A percentile compares a stretch with the other conserved stretches of the same genome.
phyloP scores from a whole-genome alignment of 2,888 invertebrate genomes.

The Ormyrus nitidulus region DNA sequence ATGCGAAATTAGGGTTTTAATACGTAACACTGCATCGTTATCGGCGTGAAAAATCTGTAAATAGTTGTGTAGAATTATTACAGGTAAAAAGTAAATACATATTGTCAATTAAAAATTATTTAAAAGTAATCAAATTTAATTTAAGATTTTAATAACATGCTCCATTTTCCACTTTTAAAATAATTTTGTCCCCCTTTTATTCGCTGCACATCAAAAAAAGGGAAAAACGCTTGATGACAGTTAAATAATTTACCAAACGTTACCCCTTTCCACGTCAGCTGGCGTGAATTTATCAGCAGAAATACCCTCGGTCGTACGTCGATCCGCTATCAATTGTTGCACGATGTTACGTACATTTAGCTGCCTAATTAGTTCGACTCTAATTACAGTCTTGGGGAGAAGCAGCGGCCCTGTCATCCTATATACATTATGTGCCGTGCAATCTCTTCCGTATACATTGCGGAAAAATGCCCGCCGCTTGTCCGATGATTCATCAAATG shows the following conservation, averaged over 20 bases:
- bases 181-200: too few relatives aligned
- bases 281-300: slow-evolving; percentile 26
- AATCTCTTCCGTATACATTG: neutral
- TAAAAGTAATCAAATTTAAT: too few relatives aligned
- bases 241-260: slow-evolving; percentile 16
- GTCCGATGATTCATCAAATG: slow-evolving; percentile 48
- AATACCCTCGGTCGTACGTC: slow-evolving; percentile 17
- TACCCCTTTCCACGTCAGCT: slow-evolving; percentile 50
- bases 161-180: too few relatives aligned
- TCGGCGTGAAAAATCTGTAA: too few relatives aligned
- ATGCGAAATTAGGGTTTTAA: too few relatives aligned
- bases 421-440: neutral
- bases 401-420: neutral
- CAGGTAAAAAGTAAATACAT: too few relatives aligned
- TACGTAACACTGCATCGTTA: too few relatives aligned
- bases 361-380: slow-evolving; percentile 40
- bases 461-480: slow-evolving; percentile 33
- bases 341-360: slow-evolving; percentile 27
- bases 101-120: too few relatives aligned
- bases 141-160: too few relatives aligned
- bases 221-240: slow-evolving; percentile 4
- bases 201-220: too few relatives aligned
- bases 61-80: too few relatives aligned
- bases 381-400: slow-evolving; percentile 26
- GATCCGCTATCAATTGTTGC: slow-evolving; percentile 3